Evolutionary conservation across 2,113 vertebrate species (phyloP).

Genomic region (Anoura caudifer): DNA sequence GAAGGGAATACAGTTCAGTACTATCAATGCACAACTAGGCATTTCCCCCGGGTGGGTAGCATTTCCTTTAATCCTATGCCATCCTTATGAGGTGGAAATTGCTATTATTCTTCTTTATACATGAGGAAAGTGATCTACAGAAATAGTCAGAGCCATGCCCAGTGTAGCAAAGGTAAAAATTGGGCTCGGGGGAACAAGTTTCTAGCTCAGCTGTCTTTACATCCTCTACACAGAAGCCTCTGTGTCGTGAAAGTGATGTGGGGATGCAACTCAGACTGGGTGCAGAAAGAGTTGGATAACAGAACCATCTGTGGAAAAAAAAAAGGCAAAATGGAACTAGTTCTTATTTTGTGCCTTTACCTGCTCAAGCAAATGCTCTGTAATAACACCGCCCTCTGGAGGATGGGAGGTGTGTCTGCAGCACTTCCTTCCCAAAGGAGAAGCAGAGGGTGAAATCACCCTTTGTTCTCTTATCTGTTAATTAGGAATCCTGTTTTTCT

Average conservation of each 20-base stretch:
- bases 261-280: not conserved
- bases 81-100: not conserved
- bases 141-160: not conserved
- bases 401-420: slow-evolving; percentile 8
- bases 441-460: not conserved
- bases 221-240: not conserved
- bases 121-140: not conserved
- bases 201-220: not conserved
- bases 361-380: not conserved
- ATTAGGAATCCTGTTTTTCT: not conserved
- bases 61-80: not conserved
- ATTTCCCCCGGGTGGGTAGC: not conserved
- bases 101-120: not conserved
- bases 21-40: not conserved
- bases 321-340: not conserved
- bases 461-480: not conserved
- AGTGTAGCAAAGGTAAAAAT: not conserved
- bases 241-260: not conserved
- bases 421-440: not conserved
- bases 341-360: not conserved
- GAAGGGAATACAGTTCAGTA: not conserved
- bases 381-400: not conserved
- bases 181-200: not conserved
- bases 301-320: too few relatives aligned
- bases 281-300: not conserved